Conservation (phyloP, 2,888 invertebrate genomes). For the Platynereis dumerilii region DNA sequence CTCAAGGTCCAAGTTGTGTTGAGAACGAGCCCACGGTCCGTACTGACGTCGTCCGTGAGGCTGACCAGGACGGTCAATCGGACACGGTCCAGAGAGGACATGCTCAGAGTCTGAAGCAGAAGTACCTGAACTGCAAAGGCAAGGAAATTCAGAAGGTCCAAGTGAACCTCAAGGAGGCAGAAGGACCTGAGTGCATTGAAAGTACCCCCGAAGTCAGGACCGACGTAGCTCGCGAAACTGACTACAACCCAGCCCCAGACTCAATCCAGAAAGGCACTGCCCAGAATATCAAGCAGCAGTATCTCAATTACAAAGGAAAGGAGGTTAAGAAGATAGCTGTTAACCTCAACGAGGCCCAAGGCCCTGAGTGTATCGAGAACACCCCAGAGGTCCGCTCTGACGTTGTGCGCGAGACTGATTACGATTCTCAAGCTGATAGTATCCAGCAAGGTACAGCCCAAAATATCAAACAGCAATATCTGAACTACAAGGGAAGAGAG, state of each 20-base stretch:
- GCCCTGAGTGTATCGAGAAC: slow-evolving; percentile 29
- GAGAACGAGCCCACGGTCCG: slow-evolving; percentile 16
- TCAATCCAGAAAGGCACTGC: slow-evolving; percentile 11
- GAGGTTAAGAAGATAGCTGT: slow-evolving; percentile 11
- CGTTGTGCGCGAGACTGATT: slow-evolving; percentile 26
- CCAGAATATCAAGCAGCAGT: slow-evolving; percentile 15
- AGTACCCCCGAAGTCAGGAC: slow-evolving; percentile 33
- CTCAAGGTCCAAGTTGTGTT: slow-evolving; percentile 8
- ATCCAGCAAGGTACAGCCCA: slow-evolving; percentile 19
- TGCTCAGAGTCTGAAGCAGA: neutral
- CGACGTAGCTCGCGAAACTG: slow-evolving; percentile 35
- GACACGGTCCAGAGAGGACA: neutral
- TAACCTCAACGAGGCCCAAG: slow-evolving; percentile 16
- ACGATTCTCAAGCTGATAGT: slow-evolving; percentile 10
- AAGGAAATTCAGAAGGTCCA: slow-evolving; percentile 15
- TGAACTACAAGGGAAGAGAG: neutral
- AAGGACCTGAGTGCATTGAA: slow-evolving; percentile 26
- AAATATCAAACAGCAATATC: slow-evolving; percentile 10
- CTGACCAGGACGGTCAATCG: neutral
- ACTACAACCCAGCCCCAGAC: slow-evolving; percentile 8
- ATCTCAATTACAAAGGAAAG: slow-evolving; percentile 15
- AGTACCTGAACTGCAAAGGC: slow-evolving; percentile 14
- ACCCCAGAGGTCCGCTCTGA: slow-evolving; percentile 18
- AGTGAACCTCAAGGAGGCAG: slow-evolving; percentile 18
- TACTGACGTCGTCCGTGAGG: slow-evolving; percentile 24